Evolutionary conservation across 2,888 invertebrate genomes (phyloP), one percentile per base, ranked within the genome.

Genomic region (Bruchidius siliquastri): DNA sequence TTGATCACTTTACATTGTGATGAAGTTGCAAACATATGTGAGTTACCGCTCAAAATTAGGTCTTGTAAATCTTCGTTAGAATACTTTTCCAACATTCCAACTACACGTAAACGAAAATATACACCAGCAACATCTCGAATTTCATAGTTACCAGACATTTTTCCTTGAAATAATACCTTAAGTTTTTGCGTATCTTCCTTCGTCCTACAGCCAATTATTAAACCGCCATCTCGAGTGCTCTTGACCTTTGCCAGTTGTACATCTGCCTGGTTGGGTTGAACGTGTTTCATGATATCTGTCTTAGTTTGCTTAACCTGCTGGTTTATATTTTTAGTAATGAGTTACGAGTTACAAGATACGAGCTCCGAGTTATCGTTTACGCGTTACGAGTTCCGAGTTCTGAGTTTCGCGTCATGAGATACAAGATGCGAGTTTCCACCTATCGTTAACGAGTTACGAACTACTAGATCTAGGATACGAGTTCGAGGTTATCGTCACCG

Each of bases 191-290:
- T 71, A 20, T 26, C 71, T 22, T 20, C 71, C 21, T 71, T 66
- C 4, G 71, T 72, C 70, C 72, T 74, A n/a, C 69, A 74, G 0
- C 69, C 70, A n/a, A 72, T 67, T 13, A 74, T 66, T 26, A 74
- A 26, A 2, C 74, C 74, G 2, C 74, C 72, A 70, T 74, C 67
- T 22, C 67, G 68, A 21, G 67, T 20, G n/a, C 18, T 22, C 67
- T 69, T 74, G 2, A 74, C 22, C 22, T 70, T 71, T 21, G 74
- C 20, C 30, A 74, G n/a, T 26, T 72, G 72, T 20, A 73, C 20
- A 49, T 73, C 66, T 20, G 73, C 26, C 20, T 71, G 32, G 20
- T 18, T 21, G 0, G 71, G 73, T 66, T 73, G 8, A 3, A 73
- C 20, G n/a, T 68, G 13, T n/a, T 32, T 71, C 69, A 71, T 68